These are phyloP conservation scores for Euplagia quadripunctaria DNA, from an alignment of 2,888 invertebrate species.

Conservation along the genomic window DNA sequence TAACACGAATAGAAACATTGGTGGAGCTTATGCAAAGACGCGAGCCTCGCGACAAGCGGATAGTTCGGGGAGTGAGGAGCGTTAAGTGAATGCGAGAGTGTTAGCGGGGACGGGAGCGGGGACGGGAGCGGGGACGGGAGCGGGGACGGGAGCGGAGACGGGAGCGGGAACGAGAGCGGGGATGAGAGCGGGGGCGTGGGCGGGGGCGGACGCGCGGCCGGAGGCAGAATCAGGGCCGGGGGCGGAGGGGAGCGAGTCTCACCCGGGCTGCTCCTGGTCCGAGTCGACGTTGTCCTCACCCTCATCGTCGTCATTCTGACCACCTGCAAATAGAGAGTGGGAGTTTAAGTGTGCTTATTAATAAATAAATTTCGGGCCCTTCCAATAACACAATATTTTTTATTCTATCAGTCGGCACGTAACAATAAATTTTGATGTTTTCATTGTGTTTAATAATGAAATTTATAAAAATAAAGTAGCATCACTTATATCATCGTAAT, in stretches of 20 bases:
- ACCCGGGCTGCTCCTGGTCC: conserved; percentile 76
- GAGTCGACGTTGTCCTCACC: conserved; percentile 89
- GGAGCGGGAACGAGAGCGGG: not conserved
- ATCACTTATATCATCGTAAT: too few species aligned
- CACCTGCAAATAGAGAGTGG: conserved; percentile 55
- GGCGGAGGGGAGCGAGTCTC: conserved; percentile 42
- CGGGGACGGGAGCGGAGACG: not conserved
- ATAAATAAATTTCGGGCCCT: not conserved
- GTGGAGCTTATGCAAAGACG: too few species aligned
- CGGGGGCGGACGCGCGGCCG: not conserved
- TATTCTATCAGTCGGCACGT: too few species aligned
- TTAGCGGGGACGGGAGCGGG: not conserved
- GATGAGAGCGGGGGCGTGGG: not conserved
- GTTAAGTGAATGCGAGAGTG: not conserved
- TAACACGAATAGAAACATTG: too few species aligned
- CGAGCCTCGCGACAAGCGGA: too few species aligned
- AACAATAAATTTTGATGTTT: too few species aligned
- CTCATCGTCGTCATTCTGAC: conserved; percentile 87
- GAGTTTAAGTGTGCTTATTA: too few species aligned
- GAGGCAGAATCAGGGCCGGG: not conserved
- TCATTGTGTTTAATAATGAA: too few species aligned
- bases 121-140: not conserved
- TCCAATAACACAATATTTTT: too few species aligned
- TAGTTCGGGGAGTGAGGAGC: not conserved
- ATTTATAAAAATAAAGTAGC: too few species aligned